Conservation (phyloP, 2,888 invertebrate species). For the Cantharis rufa region DNA sequence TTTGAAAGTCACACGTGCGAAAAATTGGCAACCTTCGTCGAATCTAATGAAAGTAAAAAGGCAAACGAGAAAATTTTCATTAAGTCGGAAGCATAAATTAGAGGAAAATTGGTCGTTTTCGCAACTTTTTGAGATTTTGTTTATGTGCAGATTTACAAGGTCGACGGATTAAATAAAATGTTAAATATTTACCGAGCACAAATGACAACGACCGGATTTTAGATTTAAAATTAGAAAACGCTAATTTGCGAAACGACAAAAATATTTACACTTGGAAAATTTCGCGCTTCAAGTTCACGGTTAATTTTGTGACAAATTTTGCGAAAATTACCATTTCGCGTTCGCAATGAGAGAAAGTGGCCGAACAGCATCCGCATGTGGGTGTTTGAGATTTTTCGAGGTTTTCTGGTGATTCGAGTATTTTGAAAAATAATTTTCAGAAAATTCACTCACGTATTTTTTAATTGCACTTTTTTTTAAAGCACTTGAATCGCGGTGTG, state of each 20-base stretch:
- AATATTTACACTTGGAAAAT: neutral
- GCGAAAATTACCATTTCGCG: neutral
- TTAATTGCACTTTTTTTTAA: neutral
- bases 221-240: neutral
- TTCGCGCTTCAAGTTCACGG: neutral
- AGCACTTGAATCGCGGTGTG: neutral
- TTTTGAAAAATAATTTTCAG: neutral
- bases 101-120: neutral
- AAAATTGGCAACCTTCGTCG: constrained; percentile 35
- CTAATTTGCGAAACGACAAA: neutral
- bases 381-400: neutral
- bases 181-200: neutral
- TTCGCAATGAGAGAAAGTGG: neutral
- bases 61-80: constrained; percentile 15
- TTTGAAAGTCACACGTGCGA: constrained; percentile 38
- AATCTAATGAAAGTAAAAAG: constrained; percentile 8
- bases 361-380: neutral
- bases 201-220: neutral
- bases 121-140: neutral
- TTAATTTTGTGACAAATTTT: neutral
- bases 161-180: neutral
- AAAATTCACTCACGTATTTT: neutral
- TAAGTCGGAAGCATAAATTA: neutral
- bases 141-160: neutral
- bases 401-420: neutral